Evolutionary conservation across 2,888 invertebrate genomes (phyloP).

Genomic region (Mellilla xanthometata): DNA sequence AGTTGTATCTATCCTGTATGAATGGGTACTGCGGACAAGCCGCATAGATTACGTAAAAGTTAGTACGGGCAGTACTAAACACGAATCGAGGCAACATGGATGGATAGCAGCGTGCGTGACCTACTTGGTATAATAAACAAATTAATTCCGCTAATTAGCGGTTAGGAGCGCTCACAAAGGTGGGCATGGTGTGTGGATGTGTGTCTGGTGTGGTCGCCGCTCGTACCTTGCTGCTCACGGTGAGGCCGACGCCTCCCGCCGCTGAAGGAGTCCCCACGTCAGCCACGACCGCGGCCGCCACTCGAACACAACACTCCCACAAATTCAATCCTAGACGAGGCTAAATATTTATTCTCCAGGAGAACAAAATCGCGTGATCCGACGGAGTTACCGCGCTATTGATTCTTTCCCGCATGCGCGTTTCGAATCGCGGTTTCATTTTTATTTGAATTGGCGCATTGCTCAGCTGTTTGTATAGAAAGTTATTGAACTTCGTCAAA

Average conservation of each 20-base stretch:
- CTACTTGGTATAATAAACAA: conserved; percentile 16
- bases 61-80: conserved; percentile 11
- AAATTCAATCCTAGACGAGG: conserved; percentile 27
- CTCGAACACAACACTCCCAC: conserved; percentile 40
- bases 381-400: conserved; percentile 25
- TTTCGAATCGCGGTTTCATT: conserved; percentile 23
- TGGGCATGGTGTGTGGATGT: neutral
- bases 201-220: too few species aligned
- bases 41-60: conserved; percentile 8
- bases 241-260: conserved; percentile 78
- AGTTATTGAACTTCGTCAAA: conserved; percentile 19
- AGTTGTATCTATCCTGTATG: conserved; percentile 9
- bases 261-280: conserved; percentile 64
- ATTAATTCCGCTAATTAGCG: conserved; percentile 16
- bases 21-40: conserved; percentile 12
- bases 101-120: conserved; percentile 8
- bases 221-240: conserved; percentile 80
- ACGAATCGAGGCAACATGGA: conserved; percentile 11
- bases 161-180: conserved; percentile 9
- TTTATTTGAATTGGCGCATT: conserved; percentile 23
- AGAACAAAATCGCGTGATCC: conserved; percentile 28
- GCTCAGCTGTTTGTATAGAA: conserved; percentile 19
- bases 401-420: conserved; percentile 33
- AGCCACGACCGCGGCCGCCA: conserved; percentile 67
- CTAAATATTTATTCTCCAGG: conserved; percentile 27